Conservation (phyloP, 2,113 vertebrate species). For the Galbula dea region DNA sequence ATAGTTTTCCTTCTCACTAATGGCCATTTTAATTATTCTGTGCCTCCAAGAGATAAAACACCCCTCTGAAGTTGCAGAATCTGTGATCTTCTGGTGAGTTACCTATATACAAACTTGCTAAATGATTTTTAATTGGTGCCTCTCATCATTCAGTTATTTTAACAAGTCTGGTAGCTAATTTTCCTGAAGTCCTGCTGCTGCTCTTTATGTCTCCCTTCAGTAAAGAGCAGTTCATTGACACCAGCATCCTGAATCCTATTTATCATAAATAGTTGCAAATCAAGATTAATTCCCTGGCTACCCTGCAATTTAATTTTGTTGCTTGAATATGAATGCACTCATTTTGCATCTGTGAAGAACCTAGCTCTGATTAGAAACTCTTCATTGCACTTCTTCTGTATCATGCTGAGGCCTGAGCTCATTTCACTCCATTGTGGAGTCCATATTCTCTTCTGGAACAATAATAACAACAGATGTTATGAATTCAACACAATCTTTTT, state of each 20-base stretch:
- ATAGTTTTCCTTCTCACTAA: neutral
- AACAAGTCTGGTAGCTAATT: neutral
- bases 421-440: neutral
- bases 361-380: neutral
- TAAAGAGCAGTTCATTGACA: neutral
- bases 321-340: constrained; percentile 9
- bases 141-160: constrained; percentile 6
- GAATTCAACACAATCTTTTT: neutral
- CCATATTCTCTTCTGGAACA: neutral
- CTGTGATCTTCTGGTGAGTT: neutral
- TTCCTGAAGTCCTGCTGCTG: neutral
- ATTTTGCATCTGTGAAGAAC: neutral
- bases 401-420: neutral
- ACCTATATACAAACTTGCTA: neutral
- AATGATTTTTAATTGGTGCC: constrained; percentile 15
- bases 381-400: neutral
- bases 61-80: neutral
- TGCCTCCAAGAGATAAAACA: constrained; percentile 1
- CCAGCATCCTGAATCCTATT: neutral
- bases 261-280: constrained; percentile 45
- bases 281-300: constrained; percentile 46
- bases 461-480: neutral
- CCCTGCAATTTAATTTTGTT: constrained; percentile 27
- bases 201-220: neutral
- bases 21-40: neutral